phyloP scores from a whole-genome alignment of 2,113 vertebrate genomes.

The Ctenodactylus gundi region DNA sequence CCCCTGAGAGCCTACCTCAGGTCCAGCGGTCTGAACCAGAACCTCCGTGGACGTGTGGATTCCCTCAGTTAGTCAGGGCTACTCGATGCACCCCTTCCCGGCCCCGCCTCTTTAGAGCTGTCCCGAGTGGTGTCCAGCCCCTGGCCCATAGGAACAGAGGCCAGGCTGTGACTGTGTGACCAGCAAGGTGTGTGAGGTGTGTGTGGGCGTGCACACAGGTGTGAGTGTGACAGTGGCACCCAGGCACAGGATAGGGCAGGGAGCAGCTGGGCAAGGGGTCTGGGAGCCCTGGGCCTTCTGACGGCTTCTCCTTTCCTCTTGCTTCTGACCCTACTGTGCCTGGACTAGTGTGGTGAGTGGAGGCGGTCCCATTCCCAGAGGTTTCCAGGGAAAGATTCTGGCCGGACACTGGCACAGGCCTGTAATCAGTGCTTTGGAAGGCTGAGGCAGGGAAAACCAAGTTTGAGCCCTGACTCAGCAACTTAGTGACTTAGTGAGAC shows the following conservation, averaged over 20 bases:
- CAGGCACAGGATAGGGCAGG: background rate
- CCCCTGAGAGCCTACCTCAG: slow-evolving; percentile 29
- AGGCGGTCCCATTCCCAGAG: background rate
- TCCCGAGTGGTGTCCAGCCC: background rate
- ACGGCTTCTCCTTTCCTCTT: background rate
- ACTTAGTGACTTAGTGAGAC: too few relatives aligned
- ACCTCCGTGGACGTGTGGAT: background rate
- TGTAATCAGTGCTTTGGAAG: too few relatives aligned
- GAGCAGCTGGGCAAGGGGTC: background rate
- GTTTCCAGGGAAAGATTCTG: background rate
- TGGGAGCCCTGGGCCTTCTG: background rate
- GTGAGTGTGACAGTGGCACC: slow-evolving; percentile 53
- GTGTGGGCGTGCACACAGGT: slow-evolving; percentile 54
- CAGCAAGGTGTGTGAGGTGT: slow-evolving; percentile 23
- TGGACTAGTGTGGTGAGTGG: background rate
- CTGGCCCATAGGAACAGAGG: slow-evolving; percentile 47
- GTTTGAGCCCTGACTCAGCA: too few relatives aligned
- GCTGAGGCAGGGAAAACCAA: too few relatives aligned
- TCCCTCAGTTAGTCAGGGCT: background rate
- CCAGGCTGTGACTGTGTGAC: slow-evolving; percentile 56
- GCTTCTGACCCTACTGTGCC: background rate
- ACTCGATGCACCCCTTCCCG: slow-evolving; percentile 55
- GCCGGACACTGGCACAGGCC: too few relatives aligned
- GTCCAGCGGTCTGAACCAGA: background rate
- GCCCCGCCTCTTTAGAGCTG: slow-evolving; percentile 6